Conservation (phyloP, 2,888 invertebrate genomes). For the Thumatha senex region DNA sequence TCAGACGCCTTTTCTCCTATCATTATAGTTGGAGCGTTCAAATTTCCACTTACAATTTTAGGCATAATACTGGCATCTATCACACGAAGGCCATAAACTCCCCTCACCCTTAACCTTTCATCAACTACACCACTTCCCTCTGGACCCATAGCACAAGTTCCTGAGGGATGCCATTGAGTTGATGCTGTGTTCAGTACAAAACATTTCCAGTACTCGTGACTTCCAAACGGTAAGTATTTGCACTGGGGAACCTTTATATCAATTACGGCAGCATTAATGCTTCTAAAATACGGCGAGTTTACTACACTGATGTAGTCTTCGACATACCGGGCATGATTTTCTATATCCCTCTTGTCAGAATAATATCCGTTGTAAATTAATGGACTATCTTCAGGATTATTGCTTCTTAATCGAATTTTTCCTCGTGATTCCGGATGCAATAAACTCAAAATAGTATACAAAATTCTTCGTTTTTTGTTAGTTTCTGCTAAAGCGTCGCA, state of each 20-base stretch:
- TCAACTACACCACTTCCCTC: slow-evolving; percentile 45
- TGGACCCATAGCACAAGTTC: slow-evolving; percentile 47
- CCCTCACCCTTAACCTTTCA: slow-evolving; percentile 64
- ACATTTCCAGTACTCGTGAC: slow-evolving; percentile 59
- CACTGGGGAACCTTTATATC: slow-evolving; percentile 45
- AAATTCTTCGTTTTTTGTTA: slow-evolving; percentile 27
- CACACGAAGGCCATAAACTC: slow-evolving; percentile 80
- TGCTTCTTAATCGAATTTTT: slow-evolving; percentile 38
- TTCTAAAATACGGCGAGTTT: slow-evolving; percentile 41
- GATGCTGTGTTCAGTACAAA: slow-evolving; percentile 47
- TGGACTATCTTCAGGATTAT: slow-evolving; percentile 45
- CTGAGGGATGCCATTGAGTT: slow-evolving; percentile 47
- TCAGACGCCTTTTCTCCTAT: slow-evolving; percentile 80
- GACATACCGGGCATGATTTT: slow-evolving; percentile 31
- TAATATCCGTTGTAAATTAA: slow-evolving; percentile 47
- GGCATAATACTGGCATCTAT: slow-evolving; percentile 87
- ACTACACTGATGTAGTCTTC: slow-evolving; percentile 39
- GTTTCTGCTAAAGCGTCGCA: slow-evolving; percentile 38
- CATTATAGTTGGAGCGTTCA: slow-evolving; percentile 83
- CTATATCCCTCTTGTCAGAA: slow-evolving; percentile 42
- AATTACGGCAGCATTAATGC: slow-evolving; percentile 32
- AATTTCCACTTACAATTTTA: slow-evolving; percentile 80
- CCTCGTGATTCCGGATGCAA: slow-evolving; percentile 55
- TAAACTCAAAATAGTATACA: slow-evolving; percentile 41
- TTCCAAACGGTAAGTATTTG: slow-evolving; percentile 32